phyloP scores from a whole-genome alignment of 2,113 vertebrate genomes.

The Columba janthina region DNA sequence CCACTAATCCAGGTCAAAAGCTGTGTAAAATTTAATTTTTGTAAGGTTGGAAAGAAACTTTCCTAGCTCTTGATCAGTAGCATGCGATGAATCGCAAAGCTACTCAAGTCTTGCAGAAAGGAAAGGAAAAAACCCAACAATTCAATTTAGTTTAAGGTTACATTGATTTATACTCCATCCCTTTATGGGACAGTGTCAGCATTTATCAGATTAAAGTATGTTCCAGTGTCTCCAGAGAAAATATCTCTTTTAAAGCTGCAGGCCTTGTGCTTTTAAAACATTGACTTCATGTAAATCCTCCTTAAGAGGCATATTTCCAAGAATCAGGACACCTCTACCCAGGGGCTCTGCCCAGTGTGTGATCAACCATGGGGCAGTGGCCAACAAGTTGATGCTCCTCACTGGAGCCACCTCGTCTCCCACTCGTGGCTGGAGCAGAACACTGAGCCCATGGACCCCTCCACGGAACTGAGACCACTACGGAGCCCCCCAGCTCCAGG shows the following conservation, averaged over 20 bases:
- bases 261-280: neutral
- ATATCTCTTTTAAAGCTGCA: neutral
- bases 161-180: neutral
- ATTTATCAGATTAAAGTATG: neutral
- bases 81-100: neutral
- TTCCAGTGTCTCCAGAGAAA: neutral
- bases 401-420: neutral
- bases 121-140: neutral
- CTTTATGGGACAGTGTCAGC: neutral
- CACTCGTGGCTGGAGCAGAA: rapidly evolving
- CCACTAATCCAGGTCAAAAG: neutral
- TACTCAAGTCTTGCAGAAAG: neutral
- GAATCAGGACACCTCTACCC: neutral
- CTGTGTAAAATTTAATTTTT: neutral
- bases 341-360: neutral
- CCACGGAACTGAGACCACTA: neutral
- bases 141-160: slow-evolving; percentile 17
- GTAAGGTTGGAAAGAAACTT: neutral
- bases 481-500: neutral
- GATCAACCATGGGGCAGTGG: neutral
- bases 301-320: neutral
- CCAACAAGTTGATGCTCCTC: neutral
- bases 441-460: neutral
- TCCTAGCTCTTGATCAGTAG: neutral
- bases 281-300: neutral